These are phyloP conservation scores for Lutra lutra DNA, from an alignment of 2,797 vertebrate species.

Conservation along the genomic window DNA sequence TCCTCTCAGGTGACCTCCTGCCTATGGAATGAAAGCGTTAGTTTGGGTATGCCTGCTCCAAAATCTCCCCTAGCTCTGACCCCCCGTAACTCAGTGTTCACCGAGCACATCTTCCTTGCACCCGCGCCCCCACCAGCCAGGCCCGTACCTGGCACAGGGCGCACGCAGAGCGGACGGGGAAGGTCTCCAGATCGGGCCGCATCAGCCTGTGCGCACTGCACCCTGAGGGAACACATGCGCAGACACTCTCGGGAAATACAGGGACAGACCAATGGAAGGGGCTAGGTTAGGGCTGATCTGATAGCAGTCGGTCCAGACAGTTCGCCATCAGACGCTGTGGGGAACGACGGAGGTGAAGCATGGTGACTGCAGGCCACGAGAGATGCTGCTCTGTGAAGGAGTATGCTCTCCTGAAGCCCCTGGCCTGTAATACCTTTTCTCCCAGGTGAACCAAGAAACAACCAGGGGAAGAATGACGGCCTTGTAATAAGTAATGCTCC, in stretches of 20 bases:
- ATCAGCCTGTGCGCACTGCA: too few relatives aligned
- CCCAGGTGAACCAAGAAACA: neutral
- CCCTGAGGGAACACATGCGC: neutral
- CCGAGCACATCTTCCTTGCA: neutral
- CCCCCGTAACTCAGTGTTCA: neutral
- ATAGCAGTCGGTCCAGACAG: neutral
- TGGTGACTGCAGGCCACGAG: neutral
- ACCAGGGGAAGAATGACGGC: neutral
- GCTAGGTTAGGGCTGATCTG: neutral
- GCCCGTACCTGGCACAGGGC: rapidly evolving
- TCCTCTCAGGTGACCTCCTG: neutral
- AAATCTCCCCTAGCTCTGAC: neutral
- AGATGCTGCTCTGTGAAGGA: neutral
- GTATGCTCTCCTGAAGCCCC: neutral
- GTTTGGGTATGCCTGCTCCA: neutral
- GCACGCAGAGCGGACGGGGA: neutral
- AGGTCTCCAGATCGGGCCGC: rapidly evolving
- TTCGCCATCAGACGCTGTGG: neutral
- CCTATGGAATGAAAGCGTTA: neutral
- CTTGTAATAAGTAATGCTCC: neutral
- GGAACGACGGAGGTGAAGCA: neutral
- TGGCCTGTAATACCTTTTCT: neutral
- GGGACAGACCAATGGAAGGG: neutral
- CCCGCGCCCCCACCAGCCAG: neutral
- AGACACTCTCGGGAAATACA: neutral